Evolutionary conservation across 2,888 invertebrate species (phyloP), one percentile per base, ranked within the genome.

Genomic region (Ectobius pallidus): DNA sequence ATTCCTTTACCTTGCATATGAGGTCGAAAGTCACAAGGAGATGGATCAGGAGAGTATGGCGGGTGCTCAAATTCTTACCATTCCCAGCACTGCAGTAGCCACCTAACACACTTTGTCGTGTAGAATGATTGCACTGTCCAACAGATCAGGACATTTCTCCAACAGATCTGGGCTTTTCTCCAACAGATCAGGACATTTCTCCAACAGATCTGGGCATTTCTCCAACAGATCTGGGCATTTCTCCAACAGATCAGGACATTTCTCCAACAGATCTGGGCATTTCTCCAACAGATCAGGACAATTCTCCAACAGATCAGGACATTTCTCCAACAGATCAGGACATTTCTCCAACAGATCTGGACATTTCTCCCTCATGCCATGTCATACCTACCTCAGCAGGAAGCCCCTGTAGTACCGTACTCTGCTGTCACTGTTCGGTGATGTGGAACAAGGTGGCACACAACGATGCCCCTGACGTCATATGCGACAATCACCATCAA

Each of bases 11-110:
- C 22, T 30, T 73, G 25, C 46, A 44, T 55, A 44, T 52, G 55
- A 61, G 42, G 30, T 65, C 52, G n/a, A 42, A 69, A 58, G 44
- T 32, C 42, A 69, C 18, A 67, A 80, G 73, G 83, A 87, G 72
- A 84, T 84, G 25, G 25, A 3, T 58, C 25, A 1, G n/a, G 58
- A 58, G 25, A 27, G 25, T 58, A 58, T 25, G 58, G 25, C 25
- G 61, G 30, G 14, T 30, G 61, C 30, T 20, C 30, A 0, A 52
- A 46, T 4, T n/a, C n/a, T 46, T 46, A 7, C 18, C 46, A 46
- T 46, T n/a, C 3, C 46, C 46, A 46, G 32, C 27, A 18, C 2
- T n/a, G 58, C 25, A 27, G 58, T 58, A 58, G 30, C 27, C 58
- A 1, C 22, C 58, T 18, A 22, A 11, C 25, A 58, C 25, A 58